phyloP scores from a whole-genome alignment of 2,113 vertebrate species.

The Peromyscus californicus region DNA sequence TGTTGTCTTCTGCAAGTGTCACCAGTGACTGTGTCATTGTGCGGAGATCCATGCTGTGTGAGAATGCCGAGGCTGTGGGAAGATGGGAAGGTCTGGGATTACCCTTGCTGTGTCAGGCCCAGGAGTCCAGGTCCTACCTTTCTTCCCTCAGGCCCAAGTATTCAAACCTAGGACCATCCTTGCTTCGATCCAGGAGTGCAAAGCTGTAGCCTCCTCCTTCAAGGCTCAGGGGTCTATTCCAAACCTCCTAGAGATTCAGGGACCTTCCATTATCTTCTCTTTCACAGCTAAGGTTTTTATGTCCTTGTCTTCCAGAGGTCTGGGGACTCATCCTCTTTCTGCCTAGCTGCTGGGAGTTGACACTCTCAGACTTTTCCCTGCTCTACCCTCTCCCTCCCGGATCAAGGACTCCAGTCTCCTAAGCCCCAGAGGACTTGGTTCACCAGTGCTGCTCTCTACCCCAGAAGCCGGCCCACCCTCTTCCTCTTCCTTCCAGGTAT shows the following conservation, averaged over 20 bases:
- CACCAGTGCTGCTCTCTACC: neutral
- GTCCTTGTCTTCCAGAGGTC: neutral
- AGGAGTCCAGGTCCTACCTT: neutral
- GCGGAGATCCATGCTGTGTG: slow-evolving; percentile 91
- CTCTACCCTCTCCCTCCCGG: neutral
- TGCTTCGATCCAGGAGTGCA: neutral
- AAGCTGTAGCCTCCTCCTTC: no score
- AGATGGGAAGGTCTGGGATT: neutral
- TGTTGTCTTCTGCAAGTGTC: slow-evolving; percentile 92
- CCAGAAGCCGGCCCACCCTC: neutral
- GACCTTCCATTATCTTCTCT: neutral
- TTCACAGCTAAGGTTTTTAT: neutral
- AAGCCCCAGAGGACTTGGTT: neutral
- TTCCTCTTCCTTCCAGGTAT: slow-evolving; percentile 7
- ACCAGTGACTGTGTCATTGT: slow-evolving; percentile 92
- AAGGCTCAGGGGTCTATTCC: neutral
- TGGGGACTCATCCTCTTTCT: neutral
- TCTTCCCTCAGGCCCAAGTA: neutral
- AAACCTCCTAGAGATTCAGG: neutral
- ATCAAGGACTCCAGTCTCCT: neutral
- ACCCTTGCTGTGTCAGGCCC: neutral
- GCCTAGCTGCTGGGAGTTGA: neutral
- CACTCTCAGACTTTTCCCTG: neutral
- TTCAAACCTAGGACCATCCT: neutral
- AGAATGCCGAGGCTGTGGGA: slow-evolving; percentile 69